Conservation (phyloP, 2,888 invertebrate genomes). For the Dryocosmus kuriphilus region DNA sequence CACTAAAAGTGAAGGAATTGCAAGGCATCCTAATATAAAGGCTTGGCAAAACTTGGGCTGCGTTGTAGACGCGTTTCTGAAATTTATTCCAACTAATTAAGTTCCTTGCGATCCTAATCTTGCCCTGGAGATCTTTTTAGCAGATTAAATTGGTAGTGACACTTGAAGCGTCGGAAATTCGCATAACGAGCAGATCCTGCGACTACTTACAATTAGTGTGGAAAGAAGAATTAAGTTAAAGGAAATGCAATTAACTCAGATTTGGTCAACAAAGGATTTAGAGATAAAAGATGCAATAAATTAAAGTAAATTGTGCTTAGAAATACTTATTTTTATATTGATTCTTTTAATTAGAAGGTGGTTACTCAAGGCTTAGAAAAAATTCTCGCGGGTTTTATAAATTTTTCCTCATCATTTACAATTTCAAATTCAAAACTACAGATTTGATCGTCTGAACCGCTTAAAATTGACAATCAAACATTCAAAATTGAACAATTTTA, state of each 20-base stretch:
- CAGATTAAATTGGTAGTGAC: constrained; percentile 16
- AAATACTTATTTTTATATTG: no score
- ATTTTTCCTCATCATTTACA: neutral
- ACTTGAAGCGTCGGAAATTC: neutral
- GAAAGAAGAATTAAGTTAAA: neutral
- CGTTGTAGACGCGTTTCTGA: constrained; percentile 3
- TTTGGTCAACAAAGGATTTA: neutral
- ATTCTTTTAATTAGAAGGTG: no score
- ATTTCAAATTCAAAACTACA: neutral
- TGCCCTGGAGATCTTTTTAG: constrained; percentile 10
- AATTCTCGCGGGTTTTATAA: neutral
- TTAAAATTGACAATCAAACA: no score
- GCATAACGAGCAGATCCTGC: neutral
- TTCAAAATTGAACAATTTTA: no score
- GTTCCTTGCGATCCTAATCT: constrained; percentile 12
- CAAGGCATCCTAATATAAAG: neutral
- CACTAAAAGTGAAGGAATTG: constrained; percentile 15
- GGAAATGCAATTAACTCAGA: neutral
- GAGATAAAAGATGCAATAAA: neutral
- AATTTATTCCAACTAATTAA: constrained; percentile 30
- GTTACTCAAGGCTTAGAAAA: neutral
- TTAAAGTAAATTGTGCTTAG: no score
- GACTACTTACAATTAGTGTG: neutral
- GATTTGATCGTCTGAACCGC: no score
- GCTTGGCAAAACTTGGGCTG: constrained; percentile 6